A percentile compares a stretch with the other conserved stretches of the same genome.
phyloP scores from a whole-genome alignment of 2,113 vertebrate genomes.

The Bubalus kerabau region DNA sequence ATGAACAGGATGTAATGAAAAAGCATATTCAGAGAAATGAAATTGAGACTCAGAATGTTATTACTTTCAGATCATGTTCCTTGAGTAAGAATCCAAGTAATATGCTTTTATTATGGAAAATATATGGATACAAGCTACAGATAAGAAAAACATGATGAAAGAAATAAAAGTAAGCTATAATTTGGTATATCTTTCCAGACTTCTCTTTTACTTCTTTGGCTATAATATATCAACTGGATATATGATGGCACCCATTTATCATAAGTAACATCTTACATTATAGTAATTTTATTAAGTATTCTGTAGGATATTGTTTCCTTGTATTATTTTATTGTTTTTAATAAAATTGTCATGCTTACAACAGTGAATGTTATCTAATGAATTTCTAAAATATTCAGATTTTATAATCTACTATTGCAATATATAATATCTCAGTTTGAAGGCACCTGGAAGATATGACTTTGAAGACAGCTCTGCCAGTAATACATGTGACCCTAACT shows the following conservation, averaged over 20 bases:
- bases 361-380: not conserved
- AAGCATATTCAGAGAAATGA: conserved; percentile 22
- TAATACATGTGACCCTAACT: not conserved
- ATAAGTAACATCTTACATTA: not conserved
- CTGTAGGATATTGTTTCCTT: not conserved
- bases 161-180: not conserved
- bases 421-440: not conserved
- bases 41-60: not conserved
- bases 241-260: not conserved
- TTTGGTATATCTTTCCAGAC: not conserved
- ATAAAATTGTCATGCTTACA: not conserved
- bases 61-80: not conserved
- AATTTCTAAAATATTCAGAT: not conserved
- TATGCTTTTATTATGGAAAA: not conserved
- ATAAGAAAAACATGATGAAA: not conserved
- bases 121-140: not conserved
- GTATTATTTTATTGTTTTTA: not conserved
- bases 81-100: not conserved
- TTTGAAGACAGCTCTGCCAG: not conserved
- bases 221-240: not conserved
- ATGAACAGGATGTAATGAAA: conserved; percentile 3
- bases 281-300: not conserved
- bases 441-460: not conserved
- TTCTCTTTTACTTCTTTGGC: not conserved
- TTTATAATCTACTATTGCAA: not conserved